phyloP scores from a whole-genome alignment of 2,113 vertebrate genomes.

The Entomyzon cyanotis region DNA sequence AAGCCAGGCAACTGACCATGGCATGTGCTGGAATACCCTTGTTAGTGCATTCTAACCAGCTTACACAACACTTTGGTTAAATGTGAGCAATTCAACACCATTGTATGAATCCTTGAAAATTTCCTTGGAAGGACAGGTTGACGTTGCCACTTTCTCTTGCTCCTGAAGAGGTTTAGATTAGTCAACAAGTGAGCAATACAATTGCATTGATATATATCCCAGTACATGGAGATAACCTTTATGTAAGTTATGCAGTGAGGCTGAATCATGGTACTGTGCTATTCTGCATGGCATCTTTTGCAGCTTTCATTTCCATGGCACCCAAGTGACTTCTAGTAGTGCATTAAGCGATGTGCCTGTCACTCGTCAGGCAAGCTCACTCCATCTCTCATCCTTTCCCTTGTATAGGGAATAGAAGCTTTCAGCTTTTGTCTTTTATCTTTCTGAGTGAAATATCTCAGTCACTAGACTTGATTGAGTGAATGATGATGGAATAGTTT shows the following conservation, averaged over 20 bases:
- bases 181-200: not conserved
- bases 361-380: not conserved
- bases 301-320: constrained; percentile 22
- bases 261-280: constrained; percentile 11
- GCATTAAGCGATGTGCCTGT: not conserved
- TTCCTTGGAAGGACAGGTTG: not conserved
- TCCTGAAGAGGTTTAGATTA: not conserved
- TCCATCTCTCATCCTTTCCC: not conserved
- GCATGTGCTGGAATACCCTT: not conserved
- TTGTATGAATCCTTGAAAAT: not conserved
- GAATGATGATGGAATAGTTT: not conserved
- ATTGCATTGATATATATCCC: not conserved
- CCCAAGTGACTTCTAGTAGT: not conserved
- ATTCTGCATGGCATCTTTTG: not conserved
- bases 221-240: not conserved
- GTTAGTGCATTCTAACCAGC: not conserved
- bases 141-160: not conserved
- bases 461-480: not conserved
- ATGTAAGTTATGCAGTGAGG: not conserved
- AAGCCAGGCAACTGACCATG: not conserved
- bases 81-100: not conserved
- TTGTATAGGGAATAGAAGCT: not conserved
- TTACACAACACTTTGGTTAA: not conserved
- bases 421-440: not conserved
- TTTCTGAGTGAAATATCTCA: not conserved